Conservation (phyloP, 2,797 vertebrate species). For the Sebastes diaconus region DNA sequence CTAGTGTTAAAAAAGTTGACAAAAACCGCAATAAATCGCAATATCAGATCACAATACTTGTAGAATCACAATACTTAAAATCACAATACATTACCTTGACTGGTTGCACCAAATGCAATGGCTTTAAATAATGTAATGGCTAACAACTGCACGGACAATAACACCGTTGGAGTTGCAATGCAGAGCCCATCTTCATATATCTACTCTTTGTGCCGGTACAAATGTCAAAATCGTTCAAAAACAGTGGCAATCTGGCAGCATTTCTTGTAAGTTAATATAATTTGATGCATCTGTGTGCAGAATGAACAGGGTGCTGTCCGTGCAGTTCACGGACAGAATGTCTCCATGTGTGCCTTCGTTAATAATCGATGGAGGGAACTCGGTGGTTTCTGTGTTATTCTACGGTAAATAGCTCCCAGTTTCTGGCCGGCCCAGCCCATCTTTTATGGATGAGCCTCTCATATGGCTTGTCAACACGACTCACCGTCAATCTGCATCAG, state of each 20-base stretch:
- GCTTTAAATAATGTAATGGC: not conserved
- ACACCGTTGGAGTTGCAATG: not conserved
- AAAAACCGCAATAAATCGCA: too few relatives aligned
- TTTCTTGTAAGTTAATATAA: not conserved
- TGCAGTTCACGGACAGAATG: constrained; percentile 2
- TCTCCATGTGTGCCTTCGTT: constrained; percentile 40
- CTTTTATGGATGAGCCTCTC: constrained; percentile 75
- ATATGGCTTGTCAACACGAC: constrained; percentile 43
- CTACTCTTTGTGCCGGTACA: not conserved
- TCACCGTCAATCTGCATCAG: constrained; percentile 59
- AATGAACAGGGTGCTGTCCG: not conserved
- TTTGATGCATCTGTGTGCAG: not conserved
- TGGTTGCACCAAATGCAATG: not conserved
- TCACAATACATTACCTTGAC: too few relatives aligned
- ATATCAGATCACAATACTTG: too few relatives aligned
- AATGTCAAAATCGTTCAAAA: not conserved
- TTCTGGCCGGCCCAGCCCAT: constrained; percentile 42
- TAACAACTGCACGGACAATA: not conserved
- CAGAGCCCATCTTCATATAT: not conserved
- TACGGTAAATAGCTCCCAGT: constrained; percentile 46
- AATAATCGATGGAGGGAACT: constrained; percentile 59
- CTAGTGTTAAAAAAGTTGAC: too few relatives aligned
- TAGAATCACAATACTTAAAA: too few relatives aligned
- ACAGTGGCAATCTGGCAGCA: not conserved
- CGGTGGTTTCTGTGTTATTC: constrained; percentile 52